Base-by-base conservation (phyloP, 2,888 invertebrate species). In the Monochamus alternatus region DNA sequence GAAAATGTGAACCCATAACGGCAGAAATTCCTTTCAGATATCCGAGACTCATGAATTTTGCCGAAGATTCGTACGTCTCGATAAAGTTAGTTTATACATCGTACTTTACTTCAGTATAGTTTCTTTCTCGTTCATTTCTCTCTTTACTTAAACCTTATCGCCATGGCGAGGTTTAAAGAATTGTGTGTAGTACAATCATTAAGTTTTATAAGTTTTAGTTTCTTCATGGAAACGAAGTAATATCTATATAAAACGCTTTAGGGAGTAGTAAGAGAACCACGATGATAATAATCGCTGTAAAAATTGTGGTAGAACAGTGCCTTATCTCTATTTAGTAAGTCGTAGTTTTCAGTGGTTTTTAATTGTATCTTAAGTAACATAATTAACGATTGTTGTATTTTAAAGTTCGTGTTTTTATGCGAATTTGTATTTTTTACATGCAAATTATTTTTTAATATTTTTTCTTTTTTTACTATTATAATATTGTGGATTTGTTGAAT, bases 141-240 rank as follows among this genome's bases (percentile, higher is more conserved):
- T 72, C 66, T 14, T 68, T 68, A 55, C 51, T 59, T 77, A 73
- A 76, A 76, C 75, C 80, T 75, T 74, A 75, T 78, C 59, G 55
- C 63, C 68, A 67, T 51, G 65, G 71, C 77, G 77, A 81, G 83
- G 81, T 83, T 83, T 78, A 83, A 84, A 84, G 85, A 85, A 85
- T 86, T 86, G 85, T 85, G 84, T 83, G 83, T 82, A 82, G 85
- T 82, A 86, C 86, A 86, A 86, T 86, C 86, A 85, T 82, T 85
- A 78, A 78, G 77, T 82, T 81, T 74, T 74, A 75, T 64, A 51
- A 67, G 52, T 66, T 74, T 74, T 72, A 72, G 70, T 77, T 77
- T 63, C 55, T 47, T 71, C 63, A 71, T 63, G 71, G 71, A 71
- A 71, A 71, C 59, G 52, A 71, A 71, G 63, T 71, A 51, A 55